Evolutionary conservation across 1,140 invertebrate genomes (phyloP).

Genomic region (Cydia splendana): DNA sequence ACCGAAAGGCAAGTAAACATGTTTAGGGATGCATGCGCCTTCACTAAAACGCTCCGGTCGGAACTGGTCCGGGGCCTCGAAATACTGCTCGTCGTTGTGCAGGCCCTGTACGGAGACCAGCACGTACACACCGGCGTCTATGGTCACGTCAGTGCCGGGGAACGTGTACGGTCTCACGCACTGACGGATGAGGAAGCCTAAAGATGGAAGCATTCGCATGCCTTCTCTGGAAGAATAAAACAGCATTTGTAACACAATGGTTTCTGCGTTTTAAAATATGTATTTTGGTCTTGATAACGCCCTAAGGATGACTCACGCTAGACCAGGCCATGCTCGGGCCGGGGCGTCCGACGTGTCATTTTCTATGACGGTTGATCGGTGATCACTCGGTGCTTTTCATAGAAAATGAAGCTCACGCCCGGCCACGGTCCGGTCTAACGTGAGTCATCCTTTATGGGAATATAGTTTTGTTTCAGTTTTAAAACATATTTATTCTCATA

Average conservation of each 20-base stretch:
- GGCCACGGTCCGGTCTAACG: too few species aligned
- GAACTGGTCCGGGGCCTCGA: conserved; percentile 73
- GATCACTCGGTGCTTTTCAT: too few species aligned
- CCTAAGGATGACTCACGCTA: too few species aligned
- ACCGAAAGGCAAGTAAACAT: conserved; percentile 38
- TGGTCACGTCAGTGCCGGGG: conserved; percentile 45
- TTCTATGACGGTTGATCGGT: too few species aligned
- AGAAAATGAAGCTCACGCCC: too few species aligned
- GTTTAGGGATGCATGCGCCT: conserved; percentile 62
- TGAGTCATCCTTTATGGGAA: too few species aligned
- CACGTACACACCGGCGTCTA: conserved; percentile 50
- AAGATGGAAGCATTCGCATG: conserved; percentile 61
- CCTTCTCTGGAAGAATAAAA: conserved; percentile 58
- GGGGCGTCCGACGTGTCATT: too few species aligned
- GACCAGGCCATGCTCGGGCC: too few species aligned
- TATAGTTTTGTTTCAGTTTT: too few species aligned
- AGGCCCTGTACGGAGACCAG: conserved; percentile 60
- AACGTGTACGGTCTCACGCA: conserved; percentile 67
- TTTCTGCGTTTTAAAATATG: neutral
- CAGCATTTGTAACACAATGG: neutral
- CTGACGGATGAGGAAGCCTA: conserved; percentile 50
- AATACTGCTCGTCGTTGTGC: conserved; percentile 75
- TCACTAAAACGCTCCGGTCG: conserved; percentile 77
- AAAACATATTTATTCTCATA: too few species aligned
- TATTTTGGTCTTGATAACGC: neutral